phyloP scores from a whole-genome alignment of 2,888 invertebrate species.

The Agrotis clavis region DNA sequence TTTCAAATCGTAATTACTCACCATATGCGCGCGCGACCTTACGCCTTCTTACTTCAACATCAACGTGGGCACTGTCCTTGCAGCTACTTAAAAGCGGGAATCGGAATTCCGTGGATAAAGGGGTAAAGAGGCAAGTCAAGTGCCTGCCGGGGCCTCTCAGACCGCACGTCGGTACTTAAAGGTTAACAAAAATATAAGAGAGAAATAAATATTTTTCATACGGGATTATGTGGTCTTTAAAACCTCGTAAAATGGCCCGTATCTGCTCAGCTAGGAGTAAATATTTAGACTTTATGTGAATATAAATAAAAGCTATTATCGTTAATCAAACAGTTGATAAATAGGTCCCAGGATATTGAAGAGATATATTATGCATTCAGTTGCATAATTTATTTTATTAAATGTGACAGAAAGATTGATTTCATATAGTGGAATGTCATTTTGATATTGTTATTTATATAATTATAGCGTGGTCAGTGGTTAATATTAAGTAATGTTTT shows the following conservation, averaged over 20 bases:
- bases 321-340: constrained; percentile 24
- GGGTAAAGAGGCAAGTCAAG: no score
- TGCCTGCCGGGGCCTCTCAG: no score
- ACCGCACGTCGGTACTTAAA: no score
- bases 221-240: constrained; percentile 11
- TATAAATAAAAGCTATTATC: constrained; percentile 24
- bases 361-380: constrained; percentile 1
- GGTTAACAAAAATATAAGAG: constrained; percentile 1
- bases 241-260: background rate
- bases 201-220: constrained; percentile 19
- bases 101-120: no score
- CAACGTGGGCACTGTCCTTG: no score
- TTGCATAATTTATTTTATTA: constrained; percentile 9
- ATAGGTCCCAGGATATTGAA: constrained; percentile 8
- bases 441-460: background rate
- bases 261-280: constrained; percentile 3
- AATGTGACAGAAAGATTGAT: constrained; percentile 8
- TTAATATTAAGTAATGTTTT: no score
- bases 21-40: no score
- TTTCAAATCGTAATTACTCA: no score
- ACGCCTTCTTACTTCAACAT: no score
- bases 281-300: background rate
- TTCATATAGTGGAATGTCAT: background rate
- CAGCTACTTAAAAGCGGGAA: no score
- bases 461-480: no score